Conservation (phyloP, 1,140 invertebrate genomes). For the Aricia agestis region DNA sequence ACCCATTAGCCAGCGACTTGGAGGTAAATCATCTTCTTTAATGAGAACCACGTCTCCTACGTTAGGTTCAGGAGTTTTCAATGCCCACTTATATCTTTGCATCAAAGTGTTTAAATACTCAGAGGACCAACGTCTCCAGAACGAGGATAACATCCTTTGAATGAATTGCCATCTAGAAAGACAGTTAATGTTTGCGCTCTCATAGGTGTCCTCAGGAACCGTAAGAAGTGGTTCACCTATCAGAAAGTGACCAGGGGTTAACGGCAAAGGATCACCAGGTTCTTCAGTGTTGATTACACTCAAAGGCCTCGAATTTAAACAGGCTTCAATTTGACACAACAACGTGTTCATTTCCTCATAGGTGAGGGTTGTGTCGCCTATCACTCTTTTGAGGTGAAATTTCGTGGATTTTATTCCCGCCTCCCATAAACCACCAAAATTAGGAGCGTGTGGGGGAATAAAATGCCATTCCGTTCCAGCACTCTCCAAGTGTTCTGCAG, state of each 20-base stretch:
- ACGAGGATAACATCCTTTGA: no score
- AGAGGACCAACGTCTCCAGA: no score
- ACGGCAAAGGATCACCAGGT: background rate
- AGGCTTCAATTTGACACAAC: background rate
- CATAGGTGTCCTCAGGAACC: no score
- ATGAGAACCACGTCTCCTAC: no score
- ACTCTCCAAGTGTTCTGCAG: no score
- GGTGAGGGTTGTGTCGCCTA: background rate
- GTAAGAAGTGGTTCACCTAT: background rate
- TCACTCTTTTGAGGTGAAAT: constrained; percentile 6
- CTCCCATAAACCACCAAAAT: constrained; percentile 27
- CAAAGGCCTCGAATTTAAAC: background rate
- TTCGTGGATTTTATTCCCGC: constrained; percentile 17
- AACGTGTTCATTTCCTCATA: background rate
- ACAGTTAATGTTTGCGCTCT: no score
- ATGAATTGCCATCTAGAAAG: no score
- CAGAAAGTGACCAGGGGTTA: background rate
- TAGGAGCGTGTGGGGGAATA: constrained; percentile 18
- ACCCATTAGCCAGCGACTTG: background rate
- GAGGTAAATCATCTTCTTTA: no score
- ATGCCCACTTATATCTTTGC: no score
- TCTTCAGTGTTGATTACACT: background rate
- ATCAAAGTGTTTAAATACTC: no score
- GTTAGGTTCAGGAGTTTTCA: no score
- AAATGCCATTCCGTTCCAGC: constrained; percentile 6